phyloP scores from a whole-genome alignment of 2,797 vertebrate species.

The Denticeps clupeoides region DNA sequence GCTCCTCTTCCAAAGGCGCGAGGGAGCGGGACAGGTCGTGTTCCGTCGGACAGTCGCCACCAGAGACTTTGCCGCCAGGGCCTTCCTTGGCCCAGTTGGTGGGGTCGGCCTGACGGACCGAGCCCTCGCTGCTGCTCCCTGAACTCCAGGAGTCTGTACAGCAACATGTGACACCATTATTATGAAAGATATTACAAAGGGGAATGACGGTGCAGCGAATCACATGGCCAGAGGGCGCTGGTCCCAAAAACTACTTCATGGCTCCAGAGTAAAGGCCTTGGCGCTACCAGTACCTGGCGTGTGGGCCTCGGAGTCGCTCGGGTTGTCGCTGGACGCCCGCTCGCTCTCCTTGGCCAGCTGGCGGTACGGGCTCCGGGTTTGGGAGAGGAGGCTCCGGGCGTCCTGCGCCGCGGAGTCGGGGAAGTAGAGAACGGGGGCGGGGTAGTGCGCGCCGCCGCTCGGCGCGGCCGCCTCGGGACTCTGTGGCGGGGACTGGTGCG shows the following conservation, averaged over 20 bases:
- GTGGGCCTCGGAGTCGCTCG: constrained; percentile 50
- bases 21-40: constrained; percentile 21
- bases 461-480: constrained; percentile 31
- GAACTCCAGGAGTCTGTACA: constrained; percentile 40
- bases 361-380: constrained; percentile 8
- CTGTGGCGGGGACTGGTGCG: constrained; percentile 27
- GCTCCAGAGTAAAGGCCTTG: too few species aligned
- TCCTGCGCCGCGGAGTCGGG: constrained; percentile 29
- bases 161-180: background rate
- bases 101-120: constrained; percentile 27
- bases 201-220: too few species aligned
- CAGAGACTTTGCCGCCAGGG: accelerated
- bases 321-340: constrained; percentile 35
- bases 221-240: too few species aligned
- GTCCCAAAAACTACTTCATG: too few species aligned
- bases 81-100: constrained; percentile 34
- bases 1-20: constrained; percentile 7
- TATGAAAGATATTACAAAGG: background rate
- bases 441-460: constrained; percentile 26
- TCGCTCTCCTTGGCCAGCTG: constrained; percentile 14
- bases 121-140: constrained; percentile 31
- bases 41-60: constrained; percentile 26
- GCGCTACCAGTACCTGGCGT: constrained; percentile 39
- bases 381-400: constrained; percentile 20
- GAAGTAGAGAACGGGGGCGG: constrained; percentile 30